Evolutionary conservation across 2,797 vertebrate genomes (phyloP).

Genomic region (Crotalus adamanteus): DNA sequence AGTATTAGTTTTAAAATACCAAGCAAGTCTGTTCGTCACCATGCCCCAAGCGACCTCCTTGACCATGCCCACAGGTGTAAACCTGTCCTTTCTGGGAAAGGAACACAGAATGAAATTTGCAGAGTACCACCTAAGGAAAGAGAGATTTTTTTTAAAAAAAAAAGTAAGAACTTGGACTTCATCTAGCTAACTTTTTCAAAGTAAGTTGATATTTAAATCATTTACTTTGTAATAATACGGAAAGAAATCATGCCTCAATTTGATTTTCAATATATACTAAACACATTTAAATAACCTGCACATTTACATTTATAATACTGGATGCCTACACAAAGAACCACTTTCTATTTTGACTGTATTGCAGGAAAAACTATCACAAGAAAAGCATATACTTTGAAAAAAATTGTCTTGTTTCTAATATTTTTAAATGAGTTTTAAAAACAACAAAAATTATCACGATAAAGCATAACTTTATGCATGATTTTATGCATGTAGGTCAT

Average conservation of each 20-base stretch:
- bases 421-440: neutral
- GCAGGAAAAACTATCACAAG: neutral
- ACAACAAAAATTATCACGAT: neutral
- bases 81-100: slow-evolving; percentile 96
- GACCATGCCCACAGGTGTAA: slow-evolving; percentile 96
- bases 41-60: slow-evolving; percentile 94
- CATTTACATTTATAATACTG: neutral
- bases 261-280: neutral
- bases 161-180: neutral
- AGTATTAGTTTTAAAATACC: slow-evolving; percentile 69
- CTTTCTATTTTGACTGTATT: neutral
- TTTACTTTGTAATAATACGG: neutral
- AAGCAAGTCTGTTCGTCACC: slow-evolving; percentile 97
- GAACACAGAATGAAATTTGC: slow-evolving; percentile 97
- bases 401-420: neutral
- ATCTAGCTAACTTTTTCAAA: neutral
- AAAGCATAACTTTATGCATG: neutral
- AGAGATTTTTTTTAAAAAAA: neutral
- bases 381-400: neutral
- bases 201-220: neutral
- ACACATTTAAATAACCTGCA: neutral
- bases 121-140: slow-evolving; percentile 85
- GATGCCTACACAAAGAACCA: neutral
- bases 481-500: neutral
- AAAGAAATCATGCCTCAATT: neutral